Evolutionary conservation across 2,888 invertebrate genomes (phyloP).

Genomic region (Pemphredon lugubris): DNA sequence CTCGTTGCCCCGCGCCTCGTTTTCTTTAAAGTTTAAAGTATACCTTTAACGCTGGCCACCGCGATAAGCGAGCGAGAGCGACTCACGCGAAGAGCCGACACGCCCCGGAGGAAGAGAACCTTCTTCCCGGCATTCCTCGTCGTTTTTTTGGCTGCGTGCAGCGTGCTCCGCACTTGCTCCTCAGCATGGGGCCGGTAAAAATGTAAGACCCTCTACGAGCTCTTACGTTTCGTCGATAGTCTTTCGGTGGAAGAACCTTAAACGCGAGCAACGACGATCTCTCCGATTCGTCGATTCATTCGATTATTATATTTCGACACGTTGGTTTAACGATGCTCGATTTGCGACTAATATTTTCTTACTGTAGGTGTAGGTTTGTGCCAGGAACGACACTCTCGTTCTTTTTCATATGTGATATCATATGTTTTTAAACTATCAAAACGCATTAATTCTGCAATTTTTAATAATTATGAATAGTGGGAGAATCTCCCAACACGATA

Average conservation of each 20-base stretch:
- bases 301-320: background rate
- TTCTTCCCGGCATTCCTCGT: conserved; percentile 10
- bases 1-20: conserved; percentile 27
- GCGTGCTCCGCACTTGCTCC: conserved; percentile 72
- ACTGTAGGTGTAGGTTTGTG: too few species aligned
- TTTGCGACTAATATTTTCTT: too few species aligned
- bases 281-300: conserved; percentile 1
- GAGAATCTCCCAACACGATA: too few species aligned
- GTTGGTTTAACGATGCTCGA: too few species aligned
- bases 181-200: conserved; percentile 77
- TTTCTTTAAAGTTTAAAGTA: conserved; percentile 33
- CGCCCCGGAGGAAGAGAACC: conserved; percentile 35
- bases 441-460: too few species aligned
- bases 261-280: conserved; percentile 14
- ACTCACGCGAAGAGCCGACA: conserved; percentile 32
- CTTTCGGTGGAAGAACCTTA: conserved; percentile 21
- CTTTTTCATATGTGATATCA: too few species aligned
- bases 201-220: conserved; percentile 61
- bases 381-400: too few species aligned
- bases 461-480: too few species aligned
- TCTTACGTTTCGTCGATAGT: conserved; percentile 45
- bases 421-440: too few species aligned
- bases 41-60: conserved; percentile 38
- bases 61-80: conserved; percentile 43
- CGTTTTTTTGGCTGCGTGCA: conserved; percentile 41